Evolutionary conservation across 2,888 invertebrate genomes (phyloP), one percentile per base, ranked within the genome.

Genomic region (Phragmatobia fuliginosa): DNA sequence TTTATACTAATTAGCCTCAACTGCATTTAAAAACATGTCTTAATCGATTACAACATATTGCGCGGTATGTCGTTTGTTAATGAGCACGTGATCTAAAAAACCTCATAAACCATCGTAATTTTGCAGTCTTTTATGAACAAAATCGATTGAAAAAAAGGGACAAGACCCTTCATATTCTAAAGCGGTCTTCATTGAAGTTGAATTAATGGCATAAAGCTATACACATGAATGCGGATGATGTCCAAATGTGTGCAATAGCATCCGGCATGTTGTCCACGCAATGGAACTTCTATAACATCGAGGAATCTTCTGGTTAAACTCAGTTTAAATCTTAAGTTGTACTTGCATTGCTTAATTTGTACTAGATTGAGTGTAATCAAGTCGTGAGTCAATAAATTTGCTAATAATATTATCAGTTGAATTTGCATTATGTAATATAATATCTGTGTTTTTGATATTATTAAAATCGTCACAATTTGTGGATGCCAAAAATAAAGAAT

Each of bases 181-280:
- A 41, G 18, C 41, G 31, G 31, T 62, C 16, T 62, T 18, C 21
- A 38, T 21, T 21, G 62, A 38, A 62, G 18, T 41, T 28, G 31
- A 21, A 41, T 36, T 61, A 62, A 62, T 62, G 18, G 31, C 38
- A 62, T 41, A 62, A 62, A 62, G 31, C 41, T 21, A 28, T 56
- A 16, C 2, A 31, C 11, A 62, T 41, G 41, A 62, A 62, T 62
- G 62, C 62, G 62, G 62, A 62, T 41, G 31, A 31, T 62, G 62
- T 62, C 41, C 62, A 62, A 62, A 38, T 28, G 38, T 31, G 41
- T 21, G 62, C 36, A 28, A 36, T 52, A 31, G 8, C 38, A 66
- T 66, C 32, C 62, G 41, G 56, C 18, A 32, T 56, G 52, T 62
- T 41, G 25, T 56, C 14, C 56, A 28, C 16, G 28, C 25, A 16